Evolutionary conservation across 1,140 invertebrate species (phyloP).

Genomic region (Caenorhabditis latens): DNA sequence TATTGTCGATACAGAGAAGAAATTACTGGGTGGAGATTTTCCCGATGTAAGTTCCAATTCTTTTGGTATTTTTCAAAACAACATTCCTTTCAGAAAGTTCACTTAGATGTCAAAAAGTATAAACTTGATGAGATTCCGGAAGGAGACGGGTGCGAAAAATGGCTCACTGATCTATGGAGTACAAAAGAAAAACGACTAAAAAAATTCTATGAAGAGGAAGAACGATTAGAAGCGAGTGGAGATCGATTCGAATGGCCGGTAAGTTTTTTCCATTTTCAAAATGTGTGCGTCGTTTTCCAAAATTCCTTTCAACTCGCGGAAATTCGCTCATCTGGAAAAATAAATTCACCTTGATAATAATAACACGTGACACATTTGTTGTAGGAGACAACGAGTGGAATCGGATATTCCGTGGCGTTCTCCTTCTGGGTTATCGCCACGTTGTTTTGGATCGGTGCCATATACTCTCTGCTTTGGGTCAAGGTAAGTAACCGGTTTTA

Average conservation of each 20-base stretch:
- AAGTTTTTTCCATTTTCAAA: constrained; percentile 40
- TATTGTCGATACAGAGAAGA: constrained; percentile 83
- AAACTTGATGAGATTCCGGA: constrained; percentile 76
- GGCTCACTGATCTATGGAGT: constrained; percentile 84
- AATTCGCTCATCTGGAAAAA: background rate
- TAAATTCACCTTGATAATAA: background rate
- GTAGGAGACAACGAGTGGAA: constrained; percentile 65
- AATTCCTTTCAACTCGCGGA: no score
- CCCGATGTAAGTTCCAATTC: constrained; percentile 79
- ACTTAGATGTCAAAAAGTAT: constrained; percentile 85
- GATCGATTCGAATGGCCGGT: constrained; percentile 71
- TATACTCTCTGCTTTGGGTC: constrained; percentile 47
- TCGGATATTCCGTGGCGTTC: constrained; percentile 69
- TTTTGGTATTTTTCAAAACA: background rate
- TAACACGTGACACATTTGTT: constrained; percentile 52
- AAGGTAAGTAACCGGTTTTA: constrained; percentile 48
- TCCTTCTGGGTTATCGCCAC: constrained; percentile 67
- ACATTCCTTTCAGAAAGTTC: constrained; percentile 80
- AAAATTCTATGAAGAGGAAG: constrained; percentile 44
- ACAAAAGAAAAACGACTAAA: constrained; percentile 81
- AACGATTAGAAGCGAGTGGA: constrained; percentile 67
- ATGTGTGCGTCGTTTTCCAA: no score
- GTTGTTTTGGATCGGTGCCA: constrained; percentile 69
- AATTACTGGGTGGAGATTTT: constrained; percentile 82
- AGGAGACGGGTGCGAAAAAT: constrained; percentile 80